Base-by-base conservation (phyloP, 2,888 invertebrate genomes). In the Mayetiola destructor region DNA sequence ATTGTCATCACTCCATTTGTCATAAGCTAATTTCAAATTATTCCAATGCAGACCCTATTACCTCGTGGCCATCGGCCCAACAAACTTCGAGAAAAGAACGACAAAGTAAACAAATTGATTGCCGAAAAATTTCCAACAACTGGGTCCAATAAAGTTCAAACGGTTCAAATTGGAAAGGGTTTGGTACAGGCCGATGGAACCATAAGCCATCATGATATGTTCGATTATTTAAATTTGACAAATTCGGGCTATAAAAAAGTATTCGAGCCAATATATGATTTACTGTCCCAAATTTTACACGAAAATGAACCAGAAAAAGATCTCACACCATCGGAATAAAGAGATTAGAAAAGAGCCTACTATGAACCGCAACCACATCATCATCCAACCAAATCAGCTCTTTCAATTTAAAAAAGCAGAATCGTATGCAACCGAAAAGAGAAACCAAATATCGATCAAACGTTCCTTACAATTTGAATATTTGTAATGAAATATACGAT, bases 121-220 rank as follows among this genome's bases (percentile, higher is more conserved):
- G 78, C 77, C 65, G 80, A 81, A 61, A 80, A 81, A 66, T 76
- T 80, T 62, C 68, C 73, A 27, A 27, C 48, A 6, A 48, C 23
- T 62, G 77, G 78, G 61, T 72, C 85, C 64, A 74, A 80, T 61
- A 84, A 84, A 69, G 82, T 86, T 57, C 88, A 88, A 74, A 79
- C 85, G 66, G 82, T 92, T 40, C 74, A 78, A 61, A 84, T 88
- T 65, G 89, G 89, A 66, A 84, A 86, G 66, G 85, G 85, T 53
- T 80, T 88, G 62, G 75, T 88, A 57, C 85, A 86, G 70, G 77
- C 77, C 53, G 86, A 86, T 73, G 86, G 88, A 3, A 80, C 81
- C 48, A 90, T 93, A 59, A 87, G 86, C 67, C 89, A 88, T 67
- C 85, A 85, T 66, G 92, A 93, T 68, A 88, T 94, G 88, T 85